phyloP scores from a whole-genome alignment of 2,888 invertebrate genomes.

The Phengaris alcon region DNA sequence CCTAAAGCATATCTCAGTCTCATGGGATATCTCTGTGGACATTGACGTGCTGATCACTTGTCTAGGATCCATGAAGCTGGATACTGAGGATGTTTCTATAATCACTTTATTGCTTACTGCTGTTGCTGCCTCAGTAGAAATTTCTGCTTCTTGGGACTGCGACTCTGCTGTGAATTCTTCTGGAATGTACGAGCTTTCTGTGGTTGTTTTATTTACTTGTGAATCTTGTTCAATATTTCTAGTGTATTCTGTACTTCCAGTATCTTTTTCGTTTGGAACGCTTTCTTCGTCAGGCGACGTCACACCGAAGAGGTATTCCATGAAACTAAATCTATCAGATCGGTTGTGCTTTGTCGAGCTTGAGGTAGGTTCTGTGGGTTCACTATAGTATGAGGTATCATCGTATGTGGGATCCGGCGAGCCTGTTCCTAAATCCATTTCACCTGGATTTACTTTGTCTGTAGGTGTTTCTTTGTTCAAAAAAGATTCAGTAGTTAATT shows the following conservation, averaged over 20 bases:
- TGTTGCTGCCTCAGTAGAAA: slow-evolving; percentile 41
- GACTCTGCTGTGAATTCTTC: slow-evolving; percentile 64
- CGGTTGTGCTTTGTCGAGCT: slow-evolving; percentile 48
- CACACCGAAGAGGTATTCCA: slow-evolving; percentile 69
- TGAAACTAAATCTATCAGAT: slow-evolving; percentile 61
- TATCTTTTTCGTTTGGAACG: slow-evolving; percentile 35
- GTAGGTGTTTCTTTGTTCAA: slow-evolving; percentile 39
- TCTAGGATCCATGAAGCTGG: slow-evolving; percentile 73
- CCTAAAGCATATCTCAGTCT: slow-evolving; percentile 93
- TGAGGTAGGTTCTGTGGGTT: slow-evolving; percentile 56
- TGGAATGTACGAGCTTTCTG: slow-evolving; percentile 63
- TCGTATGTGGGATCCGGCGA: slow-evolving; percentile 61
- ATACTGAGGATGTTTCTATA: slow-evolving; percentile 57
- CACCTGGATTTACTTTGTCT: slow-evolving; percentile 51
- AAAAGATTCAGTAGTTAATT: slow-evolving; percentile 38
- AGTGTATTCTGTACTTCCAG: slow-evolving; percentile 28
- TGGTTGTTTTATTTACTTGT: slow-evolving; percentile 53
- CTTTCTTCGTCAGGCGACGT: slow-evolving; percentile 50
- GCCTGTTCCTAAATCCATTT: slow-evolving; percentile 66
- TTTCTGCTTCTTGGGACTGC: slow-evolving; percentile 40
- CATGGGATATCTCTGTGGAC: slow-evolving; percentile 89
- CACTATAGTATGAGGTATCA: slow-evolving; percentile 54
- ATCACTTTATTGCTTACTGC: slow-evolving; percentile 33
- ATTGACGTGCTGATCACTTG: slow-evolving; percentile 85
- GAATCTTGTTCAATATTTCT: slow-evolving; percentile 43